Percentiles rank a stretch among this genome's conserved stretches.
Conservation (phyloP, 2,797 vertebrate genomes). For the Dromococcyx pavoninus region DNA sequence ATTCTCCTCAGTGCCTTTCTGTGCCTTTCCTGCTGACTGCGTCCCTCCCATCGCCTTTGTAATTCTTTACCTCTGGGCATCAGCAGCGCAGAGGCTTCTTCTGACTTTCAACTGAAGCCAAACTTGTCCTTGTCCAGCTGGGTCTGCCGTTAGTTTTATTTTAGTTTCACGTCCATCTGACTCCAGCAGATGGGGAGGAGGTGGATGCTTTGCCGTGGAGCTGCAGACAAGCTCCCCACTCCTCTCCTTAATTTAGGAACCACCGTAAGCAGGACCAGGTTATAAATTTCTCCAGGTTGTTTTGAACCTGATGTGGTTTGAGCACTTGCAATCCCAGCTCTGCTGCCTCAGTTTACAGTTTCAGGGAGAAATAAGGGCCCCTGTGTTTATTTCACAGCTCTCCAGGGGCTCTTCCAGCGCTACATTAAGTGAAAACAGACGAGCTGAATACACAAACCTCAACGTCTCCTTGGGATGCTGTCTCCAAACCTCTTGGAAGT, state of each 20-base stretch:
- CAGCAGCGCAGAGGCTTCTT: not conserved
- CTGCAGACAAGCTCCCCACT: not conserved
- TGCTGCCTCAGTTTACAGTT: not conserved
- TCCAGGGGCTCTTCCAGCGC: not conserved
- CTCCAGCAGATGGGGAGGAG: accelerated
- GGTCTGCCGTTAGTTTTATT: not conserved
- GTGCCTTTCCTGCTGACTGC: not conserved
- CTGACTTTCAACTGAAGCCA: not conserved
- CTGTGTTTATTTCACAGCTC: not conserved
- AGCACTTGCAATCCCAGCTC: not conserved
- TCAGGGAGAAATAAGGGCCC: not conserved
- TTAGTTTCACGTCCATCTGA: not conserved
- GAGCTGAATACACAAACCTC: not conserved
- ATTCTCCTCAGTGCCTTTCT: not conserved
- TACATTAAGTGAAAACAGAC: not conserved
- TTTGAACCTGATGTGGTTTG: not conserved
- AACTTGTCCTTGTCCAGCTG: conserved; percentile 10
- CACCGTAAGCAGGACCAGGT: not conserved
- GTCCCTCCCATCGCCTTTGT: not conserved
- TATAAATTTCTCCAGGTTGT: not conserved
- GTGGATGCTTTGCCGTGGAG: not conserved
- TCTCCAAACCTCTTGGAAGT: not conserved
- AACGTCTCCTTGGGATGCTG: not conserved
- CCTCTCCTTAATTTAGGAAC: not conserved
- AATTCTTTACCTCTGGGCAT: not conserved